phyloP scores from a whole-genome alignment of 2,113 vertebrate species.

The Sylvietta virens region DNA sequence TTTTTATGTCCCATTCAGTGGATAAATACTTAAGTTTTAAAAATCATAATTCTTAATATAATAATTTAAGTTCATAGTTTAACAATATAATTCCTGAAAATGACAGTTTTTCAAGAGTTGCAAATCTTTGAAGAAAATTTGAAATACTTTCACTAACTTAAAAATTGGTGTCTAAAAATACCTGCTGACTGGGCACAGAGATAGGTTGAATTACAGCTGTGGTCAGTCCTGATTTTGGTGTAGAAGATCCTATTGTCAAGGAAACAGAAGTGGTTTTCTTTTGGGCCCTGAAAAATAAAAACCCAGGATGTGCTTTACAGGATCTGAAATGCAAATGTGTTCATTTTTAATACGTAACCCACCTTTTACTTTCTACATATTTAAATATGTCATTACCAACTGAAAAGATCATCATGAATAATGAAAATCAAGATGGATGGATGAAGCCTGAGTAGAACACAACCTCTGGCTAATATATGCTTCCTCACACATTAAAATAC shows the following conservation, averaged over 20 bases:
- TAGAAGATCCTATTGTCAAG: constrained; percentile 89
- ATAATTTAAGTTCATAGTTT: background rate
- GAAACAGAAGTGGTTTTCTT: constrained; percentile 96
- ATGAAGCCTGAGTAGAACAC: background rate
- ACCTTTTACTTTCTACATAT: background rate
- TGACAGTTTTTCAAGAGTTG: background rate
- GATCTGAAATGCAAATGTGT: background rate
- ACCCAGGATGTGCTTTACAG: background rate
- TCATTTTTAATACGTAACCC: background rate
- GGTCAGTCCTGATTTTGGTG: constrained; percentile 85
- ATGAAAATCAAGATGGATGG: background rate
- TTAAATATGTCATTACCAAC: background rate
- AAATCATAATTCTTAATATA: background rate
- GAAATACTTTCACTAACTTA: background rate
- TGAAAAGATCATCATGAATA: background rate
- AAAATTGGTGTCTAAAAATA: constrained; percentile 23
- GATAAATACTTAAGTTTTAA: background rate
- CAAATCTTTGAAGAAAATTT: background rate
- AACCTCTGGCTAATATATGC: background rate
- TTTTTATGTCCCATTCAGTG: background rate
- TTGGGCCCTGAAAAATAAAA: constrained; percentile 76
- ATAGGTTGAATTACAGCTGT: constrained; percentile 89
- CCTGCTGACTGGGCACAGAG: constrained; percentile 79
- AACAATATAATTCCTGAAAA: background rate
- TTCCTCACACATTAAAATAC: background rate